phyloP scores from a whole-genome alignment of 1,140 invertebrate species.

The Magallana angulata region DNA sequence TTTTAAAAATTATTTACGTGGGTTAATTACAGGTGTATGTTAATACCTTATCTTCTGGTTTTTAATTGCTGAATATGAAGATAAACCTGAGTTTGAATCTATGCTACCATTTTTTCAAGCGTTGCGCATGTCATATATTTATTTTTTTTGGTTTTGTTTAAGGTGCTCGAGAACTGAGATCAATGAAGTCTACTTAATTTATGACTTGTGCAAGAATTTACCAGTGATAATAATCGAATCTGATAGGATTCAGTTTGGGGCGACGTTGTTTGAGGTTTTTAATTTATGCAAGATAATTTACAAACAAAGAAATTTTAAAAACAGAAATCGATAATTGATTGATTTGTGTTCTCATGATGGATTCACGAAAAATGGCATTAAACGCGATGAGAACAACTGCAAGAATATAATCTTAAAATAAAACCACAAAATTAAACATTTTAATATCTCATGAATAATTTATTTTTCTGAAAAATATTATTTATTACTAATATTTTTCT shows the following conservation, averaged over 20 bases:
- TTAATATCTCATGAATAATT: constrained; percentile 15
- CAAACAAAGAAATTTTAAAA: constrained; percentile 12
- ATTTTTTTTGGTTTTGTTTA: too few relatives aligned
- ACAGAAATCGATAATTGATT: constrained; percentile 9
- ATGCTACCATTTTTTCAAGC: too few relatives aligned
- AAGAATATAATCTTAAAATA: not conserved
- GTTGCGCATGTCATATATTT: too few relatives aligned
- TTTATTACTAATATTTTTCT: not conserved
- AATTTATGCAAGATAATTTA: constrained; percentile 25
- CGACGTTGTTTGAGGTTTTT: not conserved
- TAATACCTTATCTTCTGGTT: not conserved
- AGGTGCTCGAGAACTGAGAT: not conserved
- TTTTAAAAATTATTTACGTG: constrained; percentile 33
- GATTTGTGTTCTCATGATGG: not conserved
- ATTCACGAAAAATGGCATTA: not conserved
- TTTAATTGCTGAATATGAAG: constrained; percentile 20
- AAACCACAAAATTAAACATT: constrained; percentile 26
- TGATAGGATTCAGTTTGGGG: not conserved
- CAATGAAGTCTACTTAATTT: not conserved
- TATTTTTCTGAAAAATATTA: constrained; percentile 2
- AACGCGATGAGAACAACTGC: not conserved
- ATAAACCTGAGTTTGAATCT: too few relatives aligned
- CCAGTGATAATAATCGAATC: not conserved
- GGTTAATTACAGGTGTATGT: constrained; percentile 36
- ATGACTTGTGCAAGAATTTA: not conserved